Conservation (phyloP, 2,113 vertebrate genomes). For the Esox niger region DNA sequence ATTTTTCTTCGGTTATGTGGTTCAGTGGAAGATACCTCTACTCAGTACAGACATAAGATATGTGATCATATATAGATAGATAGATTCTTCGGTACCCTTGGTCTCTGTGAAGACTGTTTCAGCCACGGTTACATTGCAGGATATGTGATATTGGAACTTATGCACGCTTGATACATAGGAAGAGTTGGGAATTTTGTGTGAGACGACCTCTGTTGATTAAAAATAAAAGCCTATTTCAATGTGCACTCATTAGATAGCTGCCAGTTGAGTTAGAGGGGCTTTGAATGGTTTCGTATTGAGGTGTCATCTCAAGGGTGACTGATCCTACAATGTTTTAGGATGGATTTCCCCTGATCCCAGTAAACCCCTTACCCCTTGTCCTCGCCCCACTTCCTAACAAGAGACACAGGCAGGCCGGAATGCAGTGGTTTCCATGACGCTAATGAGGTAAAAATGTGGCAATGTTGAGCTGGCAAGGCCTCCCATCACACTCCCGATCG, state of each 20-base stretch:
- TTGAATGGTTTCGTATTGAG: conserved; percentile 40
- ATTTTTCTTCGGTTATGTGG: no score
- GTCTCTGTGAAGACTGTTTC: background rate
- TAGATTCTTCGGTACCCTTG: no score
- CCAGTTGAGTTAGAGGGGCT: conserved; percentile 8
- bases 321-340: conserved; percentile 64
- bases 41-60: no score
- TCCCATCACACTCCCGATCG: conserved; percentile 60
- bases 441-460: conserved; percentile 72
- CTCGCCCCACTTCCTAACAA: conserved; percentile 55
- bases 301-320: conserved; percentile 55
- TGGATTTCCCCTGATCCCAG: conserved; percentile 35
- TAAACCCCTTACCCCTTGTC: conserved; percentile 4
- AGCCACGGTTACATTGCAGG: background rate
- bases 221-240: background rate
- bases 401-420: conserved; percentile 56
- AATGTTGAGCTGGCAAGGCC: conserved; percentile 60
- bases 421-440: conserved; percentile 75
- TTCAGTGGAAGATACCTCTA: no score
- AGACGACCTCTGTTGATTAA: background rate
- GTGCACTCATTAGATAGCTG: background rate
- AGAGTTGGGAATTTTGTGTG: background rate
- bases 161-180: background rate
- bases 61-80: no score
- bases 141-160: background rate